Base-by-base conservation (phyloP, 1,140 invertebrate genomes). In the Aphelenchoides avenae region DNA sequence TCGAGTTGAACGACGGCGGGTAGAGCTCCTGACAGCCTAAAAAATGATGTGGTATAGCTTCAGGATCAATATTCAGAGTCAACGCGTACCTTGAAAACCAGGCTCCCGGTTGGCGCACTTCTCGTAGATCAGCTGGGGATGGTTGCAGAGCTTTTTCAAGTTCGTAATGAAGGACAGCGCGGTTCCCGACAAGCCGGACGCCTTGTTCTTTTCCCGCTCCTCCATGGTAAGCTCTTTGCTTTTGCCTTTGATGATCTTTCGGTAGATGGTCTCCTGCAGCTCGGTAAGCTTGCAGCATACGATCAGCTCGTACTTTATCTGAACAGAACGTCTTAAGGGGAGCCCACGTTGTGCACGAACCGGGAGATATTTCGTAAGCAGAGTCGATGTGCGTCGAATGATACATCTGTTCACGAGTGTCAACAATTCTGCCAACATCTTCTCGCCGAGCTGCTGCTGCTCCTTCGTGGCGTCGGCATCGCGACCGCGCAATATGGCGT, bases 61-160 rank as follows among this genome's bases (percentile, higher is more conserved):
- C 34, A 36, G 18, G 18, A 13, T 36, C 18, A 39, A 62, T 20
- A 57, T 6, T 18, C 7, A n/a, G n/a, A n/a, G n/a, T n/a, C n/a
- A n/a, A n/a, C 11, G 13, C 24, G n/a, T 26, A 63, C 69, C 66
- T 77, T 91, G 87, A 79, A 91, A 91, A 1, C 90, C 89, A 73
- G 89, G 87, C 22, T 85, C 83, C 60, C 84, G 81, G 68, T 87
- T 83, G 22, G 81, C 67, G 54, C 91, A 87, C 80, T 93, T 91
- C 36, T 96, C 90, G 78, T 88, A 86, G 2, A 96, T 85, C 30
- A 99, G 81, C 80, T 93, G 89, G 3, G 94, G 94, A 83, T 98
- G 94, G 81, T 94, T 97, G 78, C 93, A 98, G 0, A 99, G 79
- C 78, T 99, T 98, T 77, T 99, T 98, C 9, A 99, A 80, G 40